Evolutionary conservation across 2,797 vertebrate species (phyloP).

Genomic region (Mormyrops boulengeri): DNA sequence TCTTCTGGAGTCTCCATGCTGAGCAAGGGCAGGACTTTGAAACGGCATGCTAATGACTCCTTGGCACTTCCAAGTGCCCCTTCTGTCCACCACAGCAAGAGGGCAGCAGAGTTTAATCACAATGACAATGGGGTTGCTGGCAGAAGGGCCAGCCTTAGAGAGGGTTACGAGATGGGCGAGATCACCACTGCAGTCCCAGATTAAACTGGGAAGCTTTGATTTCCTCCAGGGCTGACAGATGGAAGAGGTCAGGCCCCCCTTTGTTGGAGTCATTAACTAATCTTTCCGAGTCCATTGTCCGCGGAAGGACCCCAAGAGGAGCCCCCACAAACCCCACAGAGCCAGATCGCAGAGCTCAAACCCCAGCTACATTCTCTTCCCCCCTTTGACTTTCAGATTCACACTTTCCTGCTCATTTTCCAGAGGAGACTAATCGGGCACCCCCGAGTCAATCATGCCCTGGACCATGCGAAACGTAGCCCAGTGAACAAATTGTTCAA

Average conservation of each 20-base stretch:
- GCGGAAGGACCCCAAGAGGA: slow-evolving; percentile 46
- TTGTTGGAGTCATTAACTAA: slow-evolving; percentile 72
- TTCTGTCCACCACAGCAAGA: slow-evolving; percentile 58
- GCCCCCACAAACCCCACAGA: slow-evolving; percentile 40
- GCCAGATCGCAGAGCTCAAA: slow-evolving; percentile 31
- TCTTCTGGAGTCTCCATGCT: slow-evolving; percentile 39
- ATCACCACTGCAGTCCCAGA: slow-evolving; percentile 56
- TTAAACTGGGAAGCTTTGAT: slow-evolving; percentile 60
- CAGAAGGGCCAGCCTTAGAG: slow-evolving; percentile 52
- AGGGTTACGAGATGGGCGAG: slow-evolving; percentile 52
- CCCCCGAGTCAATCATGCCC: slow-evolving; percentile 51
- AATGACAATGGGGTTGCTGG: slow-evolving; percentile 68
- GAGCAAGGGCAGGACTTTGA: slow-evolving; percentile 55
- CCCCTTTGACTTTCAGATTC: slow-evolving; percentile 47
- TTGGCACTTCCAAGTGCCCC: slow-evolving; percentile 64
- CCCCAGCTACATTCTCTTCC: slow-evolving; percentile 8
- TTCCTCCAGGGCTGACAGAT: slow-evolving; percentile 63
- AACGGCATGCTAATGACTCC: slow-evolving; percentile 72
- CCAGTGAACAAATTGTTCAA: neutral
- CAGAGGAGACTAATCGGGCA: slow-evolving; percentile 57
- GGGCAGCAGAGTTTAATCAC: slow-evolving; percentile 67
- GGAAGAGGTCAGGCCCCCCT: slow-evolving; percentile 57
- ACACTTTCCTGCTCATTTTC: slow-evolving; percentile 55
- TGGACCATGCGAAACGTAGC: neutral
- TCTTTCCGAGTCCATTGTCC: slow-evolving; percentile 56